Percentiles rank a stretch among this genome's conserved stretches.
Evolutionary conservation across 2,113 vertebrate genomes (phyloP).

Genomic region (Sturnira hondurensis): DNA sequence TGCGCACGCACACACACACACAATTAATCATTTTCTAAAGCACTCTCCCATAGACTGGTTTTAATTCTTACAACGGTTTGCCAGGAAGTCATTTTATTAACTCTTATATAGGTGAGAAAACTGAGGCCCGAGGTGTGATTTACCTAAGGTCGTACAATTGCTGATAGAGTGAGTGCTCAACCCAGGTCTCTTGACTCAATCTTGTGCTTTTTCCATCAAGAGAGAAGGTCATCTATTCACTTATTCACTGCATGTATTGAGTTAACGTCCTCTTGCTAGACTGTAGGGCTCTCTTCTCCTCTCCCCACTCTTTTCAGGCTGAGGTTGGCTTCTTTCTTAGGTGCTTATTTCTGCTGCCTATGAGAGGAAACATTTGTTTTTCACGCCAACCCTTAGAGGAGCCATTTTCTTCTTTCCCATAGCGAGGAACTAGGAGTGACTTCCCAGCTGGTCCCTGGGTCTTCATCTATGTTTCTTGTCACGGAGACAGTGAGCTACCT

Average conservation of each 20-base stretch:
- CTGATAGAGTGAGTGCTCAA: neutral
- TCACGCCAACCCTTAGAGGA: neutral
- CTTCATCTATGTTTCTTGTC: slow-evolving; percentile 57
- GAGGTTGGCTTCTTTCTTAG: neutral
- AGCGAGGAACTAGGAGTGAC: neutral
- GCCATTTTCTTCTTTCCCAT: neutral
- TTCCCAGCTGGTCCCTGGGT: slow-evolving; percentile 3
- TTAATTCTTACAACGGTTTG: neutral
- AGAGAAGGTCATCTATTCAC: neutral
- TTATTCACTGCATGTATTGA: neutral
- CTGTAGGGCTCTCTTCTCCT: neutral
- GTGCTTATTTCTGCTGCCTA: neutral
- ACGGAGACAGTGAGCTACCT: neutral
- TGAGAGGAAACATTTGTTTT: slow-evolving; percentile 23
- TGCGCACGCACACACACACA: too few relatives aligned
- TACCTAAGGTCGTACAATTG: neutral
- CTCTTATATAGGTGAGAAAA: slow-evolving; percentile 12
- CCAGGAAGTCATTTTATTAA: neutral
- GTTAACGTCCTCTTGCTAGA: neutral
- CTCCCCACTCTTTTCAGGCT: neutral
- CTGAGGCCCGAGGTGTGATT: neutral
- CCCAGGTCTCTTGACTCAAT: neutral
- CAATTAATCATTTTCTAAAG: neutral
- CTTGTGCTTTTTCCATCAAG: neutral
- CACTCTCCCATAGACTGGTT: neutral